phyloP scores from a whole-genome alignment of 2,888 invertebrate genomes.

The Spialia ferax region DNA sequence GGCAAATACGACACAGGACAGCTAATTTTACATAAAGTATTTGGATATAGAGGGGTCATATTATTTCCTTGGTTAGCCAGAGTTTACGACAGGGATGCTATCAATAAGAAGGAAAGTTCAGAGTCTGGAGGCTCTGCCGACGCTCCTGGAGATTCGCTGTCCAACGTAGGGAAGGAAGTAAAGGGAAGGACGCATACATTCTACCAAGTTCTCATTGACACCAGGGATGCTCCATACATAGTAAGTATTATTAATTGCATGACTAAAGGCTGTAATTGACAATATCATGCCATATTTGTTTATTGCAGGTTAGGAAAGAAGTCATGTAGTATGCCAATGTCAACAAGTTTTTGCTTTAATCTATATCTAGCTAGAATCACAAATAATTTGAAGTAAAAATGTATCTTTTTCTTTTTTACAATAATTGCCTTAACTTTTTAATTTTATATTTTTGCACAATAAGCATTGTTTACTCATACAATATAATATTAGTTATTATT shows the following conservation, averaged over 20 bases:
- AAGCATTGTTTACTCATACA: background rate
- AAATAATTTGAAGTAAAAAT: background rate
- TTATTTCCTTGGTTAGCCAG: slow-evolving; percentile 98
- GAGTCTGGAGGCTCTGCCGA: slow-evolving; percentile 63
- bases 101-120: slow-evolving; percentile 88
- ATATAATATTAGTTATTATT: background rate
- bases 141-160: slow-evolving; percentile 68
- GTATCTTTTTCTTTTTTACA: slow-evolving; percentile 3
- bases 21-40: slow-evolving; percentile 97
- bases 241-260: slow-evolving; percentile 85
- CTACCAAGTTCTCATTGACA: slow-evolving; percentile 99
- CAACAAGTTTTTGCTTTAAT: slow-evolving; percentile 27
- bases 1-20: slow-evolving; percentile 99
- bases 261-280: background rate
- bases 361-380: slow-evolving; percentile 15
- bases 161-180: slow-evolving; percentile 92
- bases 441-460: background rate
- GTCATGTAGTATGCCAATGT: slow-evolving; percentile 32
- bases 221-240: slow-evolving; percentile 98
- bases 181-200: slow-evolving; percentile 97
- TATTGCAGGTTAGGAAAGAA: slow-evolving; percentile 9
- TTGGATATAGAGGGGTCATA: slow-evolving; percentile 98
- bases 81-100: slow-evolving; percentile 97
- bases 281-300: slow-evolving; percentile 7
- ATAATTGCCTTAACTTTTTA: background rate